phyloP scores from a whole-genome alignment of 2,888 invertebrate genomes.

The Drosophila glabriapex region DNA sequence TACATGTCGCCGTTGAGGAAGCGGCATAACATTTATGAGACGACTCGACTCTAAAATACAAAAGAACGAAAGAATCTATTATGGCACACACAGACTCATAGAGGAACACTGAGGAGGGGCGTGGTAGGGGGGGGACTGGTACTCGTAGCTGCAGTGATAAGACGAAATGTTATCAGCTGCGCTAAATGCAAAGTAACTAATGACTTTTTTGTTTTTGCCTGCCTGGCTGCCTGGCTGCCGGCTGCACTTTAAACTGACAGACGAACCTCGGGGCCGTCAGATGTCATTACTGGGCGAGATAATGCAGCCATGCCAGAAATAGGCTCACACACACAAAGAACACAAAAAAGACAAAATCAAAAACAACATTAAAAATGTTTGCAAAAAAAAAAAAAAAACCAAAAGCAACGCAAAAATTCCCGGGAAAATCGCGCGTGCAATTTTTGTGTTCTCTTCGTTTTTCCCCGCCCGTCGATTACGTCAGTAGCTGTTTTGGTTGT shows the following conservation, averaged over 20 bases:
- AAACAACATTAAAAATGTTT: conserved; percentile 12
- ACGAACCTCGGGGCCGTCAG: conserved; percentile 53
- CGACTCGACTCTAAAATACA: conserved; percentile 33
- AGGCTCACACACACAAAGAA: conserved; percentile 39
- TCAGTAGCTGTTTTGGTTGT: conserved; percentile 52
- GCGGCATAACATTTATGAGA: conserved; percentile 41
- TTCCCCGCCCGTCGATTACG: conserved; percentile 73
- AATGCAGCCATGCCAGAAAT: conserved; percentile 53
- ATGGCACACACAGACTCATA: conserved; percentile 32
- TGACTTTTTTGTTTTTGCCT: conserved; percentile 63
- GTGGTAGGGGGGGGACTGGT: not conserved
- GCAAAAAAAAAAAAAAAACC: not conserved
- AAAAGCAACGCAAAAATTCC: conserved; percentile 39
- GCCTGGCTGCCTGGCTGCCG: conserved; percentile 16
- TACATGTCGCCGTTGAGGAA: conserved; percentile 73
- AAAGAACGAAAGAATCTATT: conserved; percentile 72
- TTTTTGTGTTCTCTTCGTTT: conserved; percentile 29
- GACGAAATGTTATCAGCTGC: conserved; percentile 67
- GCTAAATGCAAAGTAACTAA: conserved; percentile 76
- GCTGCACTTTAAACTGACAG: conserved; percentile 66
- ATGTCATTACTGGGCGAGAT: conserved; percentile 73
- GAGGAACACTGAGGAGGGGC: not conserved
- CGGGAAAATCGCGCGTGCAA: conserved; percentile 77
- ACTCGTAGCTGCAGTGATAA: conserved; percentile 39
- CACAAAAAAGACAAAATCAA: conserved; percentile 3